phyloP scores from a whole-genome alignment of 2,888 invertebrate species.

The Torymus tubicola region DNA sequence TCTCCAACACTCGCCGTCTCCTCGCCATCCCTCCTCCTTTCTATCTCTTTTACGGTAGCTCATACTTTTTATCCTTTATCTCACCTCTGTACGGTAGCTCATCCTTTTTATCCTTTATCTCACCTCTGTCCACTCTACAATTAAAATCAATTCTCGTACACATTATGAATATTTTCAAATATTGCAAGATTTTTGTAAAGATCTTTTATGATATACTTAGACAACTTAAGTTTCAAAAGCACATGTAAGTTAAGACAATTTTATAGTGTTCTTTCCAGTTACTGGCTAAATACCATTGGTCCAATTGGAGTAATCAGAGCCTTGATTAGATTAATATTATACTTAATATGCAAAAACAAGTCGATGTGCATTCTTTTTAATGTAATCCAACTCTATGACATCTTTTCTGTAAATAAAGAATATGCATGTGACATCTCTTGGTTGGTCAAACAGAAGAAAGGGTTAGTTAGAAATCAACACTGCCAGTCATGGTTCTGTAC shows the following conservation, averaged over 20 bases:
- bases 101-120: not conserved
- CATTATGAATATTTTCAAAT: slow-evolving; percentile 33
- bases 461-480: slow-evolving; percentile 69
- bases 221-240: slow-evolving; percentile 17
- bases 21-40: not conserved
- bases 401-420: slow-evolving; percentile 11
- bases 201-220: slow-evolving; percentile 23
- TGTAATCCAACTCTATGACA: not conserved
- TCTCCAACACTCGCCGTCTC: not conserved
- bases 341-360: slow-evolving; percentile 2
- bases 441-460: slow-evolving; percentile 23
- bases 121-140: not conserved
- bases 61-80: not conserved
- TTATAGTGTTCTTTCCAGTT: slow-evolving; percentile 37
- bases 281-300: slow-evolving; percentile 3
- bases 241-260: slow-evolving; percentile 27
- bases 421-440: slow-evolving; percentile 2
- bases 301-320: slow-evolving; percentile 34
- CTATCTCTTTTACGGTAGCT: not conserved
- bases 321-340: slow-evolving; percentile 36
- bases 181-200: slow-evolving; percentile 32
- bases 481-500: slow-evolving; percentile 72
- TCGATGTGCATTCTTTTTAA: slow-evolving; percentile 31
- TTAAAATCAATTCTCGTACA: not conserved
- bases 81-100: not conserved